Conservation (phyloP, 2,888 invertebrate genomes). For the Aradus depressus region DNA sequence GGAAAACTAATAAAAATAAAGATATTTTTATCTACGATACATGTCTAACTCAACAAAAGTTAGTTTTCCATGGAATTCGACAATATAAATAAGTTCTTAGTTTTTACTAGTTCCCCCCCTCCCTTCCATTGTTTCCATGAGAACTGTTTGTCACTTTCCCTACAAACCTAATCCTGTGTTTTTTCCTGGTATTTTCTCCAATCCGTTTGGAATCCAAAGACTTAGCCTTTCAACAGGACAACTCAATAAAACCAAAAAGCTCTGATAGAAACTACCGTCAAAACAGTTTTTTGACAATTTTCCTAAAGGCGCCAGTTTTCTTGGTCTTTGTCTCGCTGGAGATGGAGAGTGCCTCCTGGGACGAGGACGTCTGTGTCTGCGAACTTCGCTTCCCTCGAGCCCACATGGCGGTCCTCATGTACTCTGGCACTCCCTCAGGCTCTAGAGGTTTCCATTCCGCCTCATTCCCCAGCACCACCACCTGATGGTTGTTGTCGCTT, state of each 20-base stretch:
- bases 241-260: too few relatives aligned
- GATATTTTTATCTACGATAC: too few relatives aligned
- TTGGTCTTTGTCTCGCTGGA: conserved; percentile 34
- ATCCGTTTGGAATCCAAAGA: too few relatives aligned
- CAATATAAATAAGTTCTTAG: too few relatives aligned
- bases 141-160: neutral
- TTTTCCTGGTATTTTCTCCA: too few relatives aligned
- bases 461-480: conserved; percentile 5
- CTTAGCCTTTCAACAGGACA: too few relatives aligned
- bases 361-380: conserved; percentile 35
- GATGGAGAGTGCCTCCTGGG: conserved; percentile 26
- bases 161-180: neutral
- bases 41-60: too few relatives aligned
- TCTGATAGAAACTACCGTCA: conserved; percentile 38
- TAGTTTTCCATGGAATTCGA: too few relatives aligned
- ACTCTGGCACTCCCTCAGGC: conserved; percentile 18
- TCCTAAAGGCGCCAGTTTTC: conserved; percentile 58
- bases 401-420: conserved; percentile 23
- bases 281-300: conserved; percentile 69
- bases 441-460: conserved; percentile 5
- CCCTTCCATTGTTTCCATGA: too few relatives aligned
- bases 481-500: conserved; percentile 36
- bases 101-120: too few relatives aligned
- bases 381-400: conserved; percentile 21
- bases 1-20: too few relatives aligned